Evolutionary conservation across 2,113 vertebrate species (phyloP).

Genomic region (Lontra canadensis): DNA sequence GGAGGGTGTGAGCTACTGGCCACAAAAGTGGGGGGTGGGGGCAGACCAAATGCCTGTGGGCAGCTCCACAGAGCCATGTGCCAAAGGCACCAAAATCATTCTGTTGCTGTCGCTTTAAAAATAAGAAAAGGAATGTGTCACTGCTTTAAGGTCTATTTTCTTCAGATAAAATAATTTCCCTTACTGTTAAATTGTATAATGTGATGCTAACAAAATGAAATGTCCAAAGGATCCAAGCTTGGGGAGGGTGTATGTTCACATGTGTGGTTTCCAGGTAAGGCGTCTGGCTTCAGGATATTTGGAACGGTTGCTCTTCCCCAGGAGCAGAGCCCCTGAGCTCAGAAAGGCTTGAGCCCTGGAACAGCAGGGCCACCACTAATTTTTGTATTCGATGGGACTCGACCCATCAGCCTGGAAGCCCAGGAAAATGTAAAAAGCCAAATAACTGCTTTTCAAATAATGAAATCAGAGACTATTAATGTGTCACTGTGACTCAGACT

Average conservation of each 20-base stretch:
- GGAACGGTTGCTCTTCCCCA: not conserved
- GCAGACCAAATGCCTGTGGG: not conserved
- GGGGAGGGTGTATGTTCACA: not conserved
- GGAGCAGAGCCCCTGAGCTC: not conserved
- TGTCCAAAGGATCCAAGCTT: not conserved
- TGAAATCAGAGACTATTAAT: not conserved
- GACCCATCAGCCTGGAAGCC: not conserved
- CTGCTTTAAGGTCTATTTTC: conserved; percentile 16
- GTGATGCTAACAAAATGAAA: conserved; percentile 43
- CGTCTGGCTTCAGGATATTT: not conserved
- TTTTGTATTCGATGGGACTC: not conserved
- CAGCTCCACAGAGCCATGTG: not conserved
- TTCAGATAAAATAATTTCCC: not conserved
- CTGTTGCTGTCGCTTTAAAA: conserved; percentile 13
- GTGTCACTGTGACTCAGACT: not conserved
- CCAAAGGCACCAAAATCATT: not conserved
- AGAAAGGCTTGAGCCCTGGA: not conserved
- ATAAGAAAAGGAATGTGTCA: not conserved
- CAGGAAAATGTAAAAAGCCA: not conserved
- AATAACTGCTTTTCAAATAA: not conserved
- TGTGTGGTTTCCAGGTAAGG: not conserved
- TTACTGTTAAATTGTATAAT: conserved; percentile 19
- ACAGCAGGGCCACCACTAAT: not conserved
- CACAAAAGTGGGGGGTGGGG: not conserved
- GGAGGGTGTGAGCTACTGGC: accelerated